Percentiles rank a stretch among this genome's conserved stretches.
Conservation (phyloP, 53 echinoderm and acorn worm species). For the Hippasteria phrygiana region DNA sequence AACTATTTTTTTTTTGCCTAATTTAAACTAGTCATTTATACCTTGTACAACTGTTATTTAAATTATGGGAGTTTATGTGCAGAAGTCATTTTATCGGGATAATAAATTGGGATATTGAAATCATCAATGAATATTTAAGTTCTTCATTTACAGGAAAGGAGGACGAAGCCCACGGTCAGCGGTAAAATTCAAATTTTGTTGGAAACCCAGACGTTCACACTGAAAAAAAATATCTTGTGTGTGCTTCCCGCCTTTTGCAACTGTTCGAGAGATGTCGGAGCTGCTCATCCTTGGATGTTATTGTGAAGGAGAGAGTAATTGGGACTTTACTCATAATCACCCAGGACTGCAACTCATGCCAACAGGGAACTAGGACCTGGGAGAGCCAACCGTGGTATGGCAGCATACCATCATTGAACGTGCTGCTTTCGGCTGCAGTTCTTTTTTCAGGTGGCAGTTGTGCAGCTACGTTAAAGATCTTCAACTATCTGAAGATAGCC, state of each 20-base stretch:
- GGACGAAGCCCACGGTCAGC: too few species aligned
- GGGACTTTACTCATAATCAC: slow-evolving; percentile 29
- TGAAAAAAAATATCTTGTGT: slow-evolving; percentile 40
- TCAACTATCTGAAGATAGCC: slow-evolving; percentile 28
- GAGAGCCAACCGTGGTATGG: slow-evolving; percentile 58
- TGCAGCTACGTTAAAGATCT: slow-evolving; percentile 26
- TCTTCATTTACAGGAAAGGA: too few species aligned
- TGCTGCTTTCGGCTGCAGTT: slow-evolving; percentile 22
- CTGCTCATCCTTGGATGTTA: slow-evolving; percentile 32
- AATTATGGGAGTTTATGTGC: too few species aligned
- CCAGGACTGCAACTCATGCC: slow-evolving; percentile 36
- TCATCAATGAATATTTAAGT: too few species aligned
- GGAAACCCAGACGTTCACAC: too few species aligned
- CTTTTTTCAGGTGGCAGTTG: slow-evolving; percentile 59
- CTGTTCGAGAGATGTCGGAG: slow-evolving; percentile 15
- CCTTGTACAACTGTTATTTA: too few species aligned
- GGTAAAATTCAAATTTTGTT: too few species aligned
- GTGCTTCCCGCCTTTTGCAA: slow-evolving; percentile 39
- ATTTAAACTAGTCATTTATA: too few species aligned
- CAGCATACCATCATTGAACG: slow-evolving; percentile 25
- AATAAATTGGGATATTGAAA: too few species aligned
- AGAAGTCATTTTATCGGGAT: too few species aligned
- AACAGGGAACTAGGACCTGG: slow-evolving; percentile 10
- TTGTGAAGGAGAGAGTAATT: slow-evolving; percentile 41
- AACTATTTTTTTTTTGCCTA: too few species aligned